phyloP scores from a whole-genome alignment of 2,113 vertebrate genomes.

The Dipodomys ordii region DNA sequence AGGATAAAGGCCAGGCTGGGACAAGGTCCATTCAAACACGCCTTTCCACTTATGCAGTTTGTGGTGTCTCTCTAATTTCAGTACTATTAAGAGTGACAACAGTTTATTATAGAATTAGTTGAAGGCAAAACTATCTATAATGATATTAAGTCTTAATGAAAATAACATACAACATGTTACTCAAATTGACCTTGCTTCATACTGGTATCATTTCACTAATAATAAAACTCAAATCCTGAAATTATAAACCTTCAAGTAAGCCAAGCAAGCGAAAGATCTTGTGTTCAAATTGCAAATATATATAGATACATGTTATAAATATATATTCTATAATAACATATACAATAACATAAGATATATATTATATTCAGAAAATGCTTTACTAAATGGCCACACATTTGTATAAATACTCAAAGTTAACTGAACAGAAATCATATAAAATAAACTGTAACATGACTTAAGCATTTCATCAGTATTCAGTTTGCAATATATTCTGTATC shows the following conservation, averaged over 20 bases:
- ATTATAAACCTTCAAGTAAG: background rate
- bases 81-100: background rate
- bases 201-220: background rate
- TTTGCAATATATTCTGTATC: too few relatives aligned
- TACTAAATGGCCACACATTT: too few relatives aligned
- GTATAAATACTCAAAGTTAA: too few relatives aligned
- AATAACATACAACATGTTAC: background rate
- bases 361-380: too few relatives aligned
- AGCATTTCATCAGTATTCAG: too few relatives aligned
- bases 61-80: slow-evolving; percentile 5
- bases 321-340: too few relatives aligned
- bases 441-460: too few relatives aligned
- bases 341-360: too few relatives aligned
- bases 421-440: too few relatives aligned
- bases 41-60: slow-evolving; percentile 38
- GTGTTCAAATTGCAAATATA: too few relatives aligned
- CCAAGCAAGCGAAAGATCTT: too few relatives aligned
- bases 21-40: background rate
- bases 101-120: background rate
- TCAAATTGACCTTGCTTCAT: background rate
- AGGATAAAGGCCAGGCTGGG: background rate
- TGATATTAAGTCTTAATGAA: background rate
- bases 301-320: too few relatives aligned
- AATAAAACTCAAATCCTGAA: background rate
- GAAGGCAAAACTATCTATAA: background rate